A percentile compares a stretch with the other conserved stretches of the same genome.
Conservation (phyloP, 2,113 vertebrate genomes). For the Erythrolamprus reginae region DNA sequence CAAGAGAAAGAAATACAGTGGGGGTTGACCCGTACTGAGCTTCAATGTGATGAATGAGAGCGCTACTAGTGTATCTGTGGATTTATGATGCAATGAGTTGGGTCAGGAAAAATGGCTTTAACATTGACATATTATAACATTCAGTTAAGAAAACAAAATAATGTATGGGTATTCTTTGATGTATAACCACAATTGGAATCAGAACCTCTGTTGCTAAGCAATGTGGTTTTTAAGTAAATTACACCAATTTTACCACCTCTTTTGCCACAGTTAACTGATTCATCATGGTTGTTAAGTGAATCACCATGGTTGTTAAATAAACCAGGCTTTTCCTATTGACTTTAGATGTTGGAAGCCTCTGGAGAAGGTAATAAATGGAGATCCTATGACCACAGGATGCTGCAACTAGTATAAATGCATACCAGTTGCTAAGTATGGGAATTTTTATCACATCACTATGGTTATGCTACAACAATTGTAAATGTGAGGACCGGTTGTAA, state of each 20-base stretch:
- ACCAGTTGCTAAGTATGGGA: too few species aligned
- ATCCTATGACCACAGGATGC: too few species aligned
- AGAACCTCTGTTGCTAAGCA: not conserved
- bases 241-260: not conserved
- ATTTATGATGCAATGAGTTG: constrained; percentile 17
- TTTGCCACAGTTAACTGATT: not conserved
- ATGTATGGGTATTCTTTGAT: not conserved
- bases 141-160: constrained; percentile 30
- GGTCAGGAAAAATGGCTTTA: constrained; percentile 2
- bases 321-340: too few species aligned
- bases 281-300: too few species aligned
- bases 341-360: too few species aligned
- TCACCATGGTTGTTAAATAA: too few species aligned
- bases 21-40: not conserved
- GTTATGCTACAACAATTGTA: too few species aligned
- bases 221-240: not conserved
- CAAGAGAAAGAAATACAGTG: not conserved
- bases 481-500: too few species aligned
- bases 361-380: too few species aligned
- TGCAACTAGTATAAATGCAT: too few species aligned
- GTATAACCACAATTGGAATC: not conserved
- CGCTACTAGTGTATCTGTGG: constrained; percentile 1
- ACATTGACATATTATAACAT: constrained; percentile 31
- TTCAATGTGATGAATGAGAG: constrained; percentile 32
- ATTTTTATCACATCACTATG: too few species aligned